Conservation (phyloP, 2,113 vertebrate genomes). For the Bos javanicus region DNA sequence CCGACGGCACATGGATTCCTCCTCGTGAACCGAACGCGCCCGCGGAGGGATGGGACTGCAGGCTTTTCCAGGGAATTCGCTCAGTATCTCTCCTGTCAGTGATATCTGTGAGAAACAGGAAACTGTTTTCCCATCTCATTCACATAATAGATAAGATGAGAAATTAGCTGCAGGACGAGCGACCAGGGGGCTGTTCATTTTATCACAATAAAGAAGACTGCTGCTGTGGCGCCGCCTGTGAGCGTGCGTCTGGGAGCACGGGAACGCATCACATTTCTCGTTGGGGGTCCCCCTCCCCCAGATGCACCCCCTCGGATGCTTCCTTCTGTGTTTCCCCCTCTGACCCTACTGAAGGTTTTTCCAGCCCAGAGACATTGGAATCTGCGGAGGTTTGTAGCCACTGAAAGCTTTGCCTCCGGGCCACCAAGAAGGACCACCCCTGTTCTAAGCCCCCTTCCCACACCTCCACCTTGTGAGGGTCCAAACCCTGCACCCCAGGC, state of each 20-base stretch:
- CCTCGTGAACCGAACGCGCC: conserved; percentile 66
- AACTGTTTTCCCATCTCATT: conserved; percentile 83
- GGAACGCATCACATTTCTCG: fast-evolving
- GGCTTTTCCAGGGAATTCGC: conserved; percentile 76
- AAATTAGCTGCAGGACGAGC: conserved; percentile 82
- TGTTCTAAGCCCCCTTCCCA: neutral
- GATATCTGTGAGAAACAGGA: conserved; percentile 81
- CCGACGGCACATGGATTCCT: conserved; percentile 48
- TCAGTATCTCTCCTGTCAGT: conserved; percentile 77
- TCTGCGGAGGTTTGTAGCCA: too few species aligned
- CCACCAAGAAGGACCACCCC: neutral
- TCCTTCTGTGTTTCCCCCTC: neutral
- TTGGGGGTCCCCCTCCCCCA: neutral
- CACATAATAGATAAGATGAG: conserved; percentile 84
- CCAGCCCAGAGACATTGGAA: neutral
- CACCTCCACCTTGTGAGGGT: fast-evolving
- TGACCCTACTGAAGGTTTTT: neutral
- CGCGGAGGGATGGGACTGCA: conserved; percentile 63
- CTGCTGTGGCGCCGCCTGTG: conserved; percentile 2
- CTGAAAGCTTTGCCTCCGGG: fast-evolving
- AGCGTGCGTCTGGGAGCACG: fast-evolving
- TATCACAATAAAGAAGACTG: conserved; percentile 76
- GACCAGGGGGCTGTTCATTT: conserved; percentile 81
- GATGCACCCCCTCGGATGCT: neutral
- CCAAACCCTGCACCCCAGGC: neutral